These are phyloP conservation scores for Ochotona curzoniae DNA, from an alignment of 2,113 vertebrate genomes.

Conservation along the genomic window DNA sequence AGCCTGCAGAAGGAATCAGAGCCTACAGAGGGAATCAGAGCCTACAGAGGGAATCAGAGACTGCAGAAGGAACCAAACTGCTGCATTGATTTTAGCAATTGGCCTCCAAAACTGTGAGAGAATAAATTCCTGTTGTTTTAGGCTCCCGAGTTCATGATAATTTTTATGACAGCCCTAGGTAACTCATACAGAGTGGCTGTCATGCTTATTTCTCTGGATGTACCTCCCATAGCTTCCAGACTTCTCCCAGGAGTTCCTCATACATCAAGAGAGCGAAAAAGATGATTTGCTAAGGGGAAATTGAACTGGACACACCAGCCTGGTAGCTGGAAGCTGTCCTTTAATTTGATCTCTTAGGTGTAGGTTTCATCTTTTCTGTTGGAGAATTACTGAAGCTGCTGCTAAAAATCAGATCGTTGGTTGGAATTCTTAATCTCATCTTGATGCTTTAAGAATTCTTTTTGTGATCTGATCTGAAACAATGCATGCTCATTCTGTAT, in stretches of 20 bases:
- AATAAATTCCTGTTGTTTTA: slow-evolving; percentile 21
- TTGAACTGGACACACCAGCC: neutral
- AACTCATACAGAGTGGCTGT: neutral
- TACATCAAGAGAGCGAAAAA: neutral
- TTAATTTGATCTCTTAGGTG: neutral
- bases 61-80: neutral
- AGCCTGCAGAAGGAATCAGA: too few species aligned
- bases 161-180: neutral
- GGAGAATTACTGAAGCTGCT: neutral
- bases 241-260: neutral
- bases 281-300: neutral
- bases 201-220: neutral
- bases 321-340: neutral
- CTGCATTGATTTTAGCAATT: slow-evolving; percentile 32
- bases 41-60: neutral
- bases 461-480: neutral
- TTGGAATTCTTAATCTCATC: slow-evolving; percentile 15
- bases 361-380: neutral
- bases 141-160: neutral
- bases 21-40: neutral
- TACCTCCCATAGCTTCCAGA: neutral
- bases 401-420: neutral
- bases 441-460: neutral
- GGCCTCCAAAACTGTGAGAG: neutral
- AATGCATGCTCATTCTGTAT: neutral